These are phyloP conservation scores for Oopsacas minuta DNA, from an alignment of 37 sponge, comb jelly and placozoan species.

Conservation along the genomic window DNA sequence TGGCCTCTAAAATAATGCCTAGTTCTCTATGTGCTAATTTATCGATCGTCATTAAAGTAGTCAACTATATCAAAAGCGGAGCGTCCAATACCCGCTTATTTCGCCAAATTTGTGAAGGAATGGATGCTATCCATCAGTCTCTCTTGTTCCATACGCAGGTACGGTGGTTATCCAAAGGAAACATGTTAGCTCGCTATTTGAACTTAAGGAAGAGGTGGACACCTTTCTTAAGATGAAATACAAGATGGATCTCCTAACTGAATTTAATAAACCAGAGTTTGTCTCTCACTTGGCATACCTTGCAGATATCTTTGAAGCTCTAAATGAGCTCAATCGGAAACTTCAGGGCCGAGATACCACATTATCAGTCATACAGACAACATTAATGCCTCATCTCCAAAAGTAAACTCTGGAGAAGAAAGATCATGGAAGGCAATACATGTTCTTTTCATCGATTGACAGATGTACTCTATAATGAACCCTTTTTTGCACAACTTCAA, in stretches of 20 bases:
- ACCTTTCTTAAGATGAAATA: neutral
- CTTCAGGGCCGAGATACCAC: neutral
- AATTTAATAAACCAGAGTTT: neutral
- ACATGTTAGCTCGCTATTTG: conserved; percentile 8
- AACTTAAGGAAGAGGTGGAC: neutral
- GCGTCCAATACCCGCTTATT: neutral
- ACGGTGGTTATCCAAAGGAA: conserved; percentile 12
- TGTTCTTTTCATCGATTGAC: no score
- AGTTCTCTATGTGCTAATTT: neutral
- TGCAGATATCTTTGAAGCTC: conserved; percentile 2
- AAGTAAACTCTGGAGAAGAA: neutral
- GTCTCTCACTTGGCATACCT: neutral
- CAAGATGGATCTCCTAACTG: neutral
- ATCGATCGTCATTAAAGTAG: neutral
- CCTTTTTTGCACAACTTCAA: no score
- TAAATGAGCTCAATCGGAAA: neutral
- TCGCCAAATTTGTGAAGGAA: neutral
- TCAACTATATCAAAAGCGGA: neutral
- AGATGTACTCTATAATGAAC: no score
- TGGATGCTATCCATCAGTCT: neutral
- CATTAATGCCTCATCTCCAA: neutral
- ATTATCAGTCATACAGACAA: neutral
- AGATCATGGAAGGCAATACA: no score
- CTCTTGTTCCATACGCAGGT: neutral
- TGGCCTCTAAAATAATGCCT: neutral